These are phyloP conservation scores for Tokudaia tokunoshimensis DNA, from an alignment of 2,797 vertebrate genomes.

Conservation along the genomic window DNA sequence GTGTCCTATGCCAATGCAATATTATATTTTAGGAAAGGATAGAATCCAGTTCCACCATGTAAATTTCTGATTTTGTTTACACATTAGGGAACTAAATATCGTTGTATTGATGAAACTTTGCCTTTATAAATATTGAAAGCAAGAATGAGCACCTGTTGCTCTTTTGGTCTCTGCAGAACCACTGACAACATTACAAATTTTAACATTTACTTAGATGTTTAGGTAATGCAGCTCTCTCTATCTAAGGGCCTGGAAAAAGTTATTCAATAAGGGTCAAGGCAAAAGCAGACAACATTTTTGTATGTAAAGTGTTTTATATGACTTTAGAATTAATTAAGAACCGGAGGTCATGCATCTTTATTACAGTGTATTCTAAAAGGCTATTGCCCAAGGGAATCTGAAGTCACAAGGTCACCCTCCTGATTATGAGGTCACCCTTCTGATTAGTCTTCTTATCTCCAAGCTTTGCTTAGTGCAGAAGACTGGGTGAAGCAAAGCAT, in stretches of 20 bases:
- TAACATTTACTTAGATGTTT: neutral
- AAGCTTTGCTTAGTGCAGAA: neutral
- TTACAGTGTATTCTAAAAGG: neutral
- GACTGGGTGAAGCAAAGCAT: neutral
- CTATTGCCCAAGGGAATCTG: neutral
- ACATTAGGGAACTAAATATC: conserved; percentile 13
- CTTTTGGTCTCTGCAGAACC: neutral
- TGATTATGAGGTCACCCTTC: neutral
- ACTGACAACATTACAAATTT: neutral
- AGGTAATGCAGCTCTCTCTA: neutral
- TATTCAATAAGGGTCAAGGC: neutral
- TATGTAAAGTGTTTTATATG: neutral
- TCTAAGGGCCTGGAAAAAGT: neutral
- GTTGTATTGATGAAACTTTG: neutral
- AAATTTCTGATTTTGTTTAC: conserved; percentile 27
- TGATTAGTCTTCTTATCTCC: neutral
- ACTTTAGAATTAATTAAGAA: conserved; percentile 28
- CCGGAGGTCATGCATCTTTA: neutral
- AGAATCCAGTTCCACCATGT: neutral
- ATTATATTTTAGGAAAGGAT: neutral
- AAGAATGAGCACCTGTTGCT: neutral
- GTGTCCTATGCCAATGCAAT: neutral
- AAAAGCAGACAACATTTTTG: neutral
- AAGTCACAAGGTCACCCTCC: neutral
- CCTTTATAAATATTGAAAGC: neutral